Evolutionary conservation across 2,888 invertebrate genomes (phyloP).

Genomic region (Ptilodon capucinus): DNA sequence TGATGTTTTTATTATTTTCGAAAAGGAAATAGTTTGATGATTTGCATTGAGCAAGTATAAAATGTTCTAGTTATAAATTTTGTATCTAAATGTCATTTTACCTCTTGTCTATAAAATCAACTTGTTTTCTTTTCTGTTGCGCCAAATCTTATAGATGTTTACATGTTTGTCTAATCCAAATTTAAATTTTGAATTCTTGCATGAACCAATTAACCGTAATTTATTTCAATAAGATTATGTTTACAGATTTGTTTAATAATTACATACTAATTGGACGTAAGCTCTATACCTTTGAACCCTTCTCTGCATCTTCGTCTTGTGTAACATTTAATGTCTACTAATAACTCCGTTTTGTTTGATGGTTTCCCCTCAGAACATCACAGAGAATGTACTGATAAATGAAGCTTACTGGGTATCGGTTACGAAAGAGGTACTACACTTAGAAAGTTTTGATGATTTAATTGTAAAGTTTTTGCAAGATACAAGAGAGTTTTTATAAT

Average conservation of each 20-base stretch:
- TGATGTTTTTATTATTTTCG: slow-evolving; percentile 16
- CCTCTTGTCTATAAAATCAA: slow-evolving; percentile 29
- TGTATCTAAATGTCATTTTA: no score
- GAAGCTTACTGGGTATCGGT: slow-evolving; percentile 96
- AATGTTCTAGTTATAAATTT: no score
- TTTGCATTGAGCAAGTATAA: background rate
- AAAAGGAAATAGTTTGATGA: slow-evolving; percentile 25
- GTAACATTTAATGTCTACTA: slow-evolving; percentile 62
- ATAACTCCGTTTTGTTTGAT: slow-evolving; percentile 80
- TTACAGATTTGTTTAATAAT: slow-evolving; percentile 73
- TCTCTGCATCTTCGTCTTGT: slow-evolving; percentile 47
- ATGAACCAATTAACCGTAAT: slow-evolving; percentile 54
- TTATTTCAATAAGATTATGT: slow-evolving; percentile 56
- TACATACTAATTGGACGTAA: slow-evolving; percentile 73
- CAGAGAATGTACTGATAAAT: slow-evolving; percentile 97
- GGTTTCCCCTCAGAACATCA: slow-evolving; percentile 95
- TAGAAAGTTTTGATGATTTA: slow-evolving; percentile 82
- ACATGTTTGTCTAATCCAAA: slow-evolving; percentile 47
- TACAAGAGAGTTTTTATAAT: slow-evolving; percentile 80
- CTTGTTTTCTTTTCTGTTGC: slow-evolving; percentile 39
- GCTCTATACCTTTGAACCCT: slow-evolving; percentile 57
- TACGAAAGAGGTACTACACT: slow-evolving; percentile 94
- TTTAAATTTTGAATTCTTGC: slow-evolving; percentile 62
- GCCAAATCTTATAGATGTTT: slow-evolving; percentile 19
- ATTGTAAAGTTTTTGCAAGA: slow-evolving; percentile 82